phyloP scores from a whole-genome alignment of 1,140 invertebrate species.

The Danaus plexippus region DNA sequence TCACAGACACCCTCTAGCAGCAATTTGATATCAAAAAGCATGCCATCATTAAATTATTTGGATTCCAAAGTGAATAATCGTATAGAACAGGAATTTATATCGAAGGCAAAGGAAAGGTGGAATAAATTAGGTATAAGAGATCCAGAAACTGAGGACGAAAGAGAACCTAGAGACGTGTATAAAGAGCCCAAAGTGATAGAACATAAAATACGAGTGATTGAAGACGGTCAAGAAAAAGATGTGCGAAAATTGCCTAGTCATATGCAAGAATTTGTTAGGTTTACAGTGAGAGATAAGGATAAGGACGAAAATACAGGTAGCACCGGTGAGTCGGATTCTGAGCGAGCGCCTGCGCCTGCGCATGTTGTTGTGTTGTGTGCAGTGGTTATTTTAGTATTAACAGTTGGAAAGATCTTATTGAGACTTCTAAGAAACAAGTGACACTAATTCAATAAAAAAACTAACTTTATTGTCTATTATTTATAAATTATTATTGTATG shows the following conservation, averaged over 20 bases:
- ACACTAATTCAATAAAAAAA: slow-evolving; percentile 11
- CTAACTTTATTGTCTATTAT: slow-evolving; percentile 8
- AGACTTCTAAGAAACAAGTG: slow-evolving; percentile 45
- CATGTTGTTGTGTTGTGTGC: slow-evolving; percentile 66
- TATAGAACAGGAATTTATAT: slow-evolving; percentile 82
- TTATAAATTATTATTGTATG: slow-evolving; percentile 13
- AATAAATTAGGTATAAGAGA: slow-evolving; percentile 74
- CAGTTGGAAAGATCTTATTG: slow-evolving; percentile 56
- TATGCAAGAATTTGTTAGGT: slow-evolving; percentile 79
- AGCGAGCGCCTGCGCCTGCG: slow-evolving; percentile 48
- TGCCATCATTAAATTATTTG: slow-evolving; percentile 43
- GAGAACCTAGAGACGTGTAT: slow-evolving; percentile 44
- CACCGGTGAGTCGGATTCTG: slow-evolving; percentile 52
- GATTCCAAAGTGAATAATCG: slow-evolving; percentile 69
- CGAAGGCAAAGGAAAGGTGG: slow-evolving; percentile 75
- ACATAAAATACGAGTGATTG: slow-evolving; percentile 73
- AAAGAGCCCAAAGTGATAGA: slow-evolving; percentile 69
- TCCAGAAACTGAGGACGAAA: slow-evolving; percentile 71
- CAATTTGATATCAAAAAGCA: slow-evolving; percentile 49
- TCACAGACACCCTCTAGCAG: slow-evolving; percentile 39
- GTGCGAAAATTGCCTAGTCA: slow-evolving; percentile 79
- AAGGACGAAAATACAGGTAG: slow-evolving; percentile 65
- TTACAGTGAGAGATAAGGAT: slow-evolving; percentile 74
- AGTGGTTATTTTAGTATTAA: slow-evolving; percentile 60
- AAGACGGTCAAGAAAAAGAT: slow-evolving; percentile 74